These are phyloP conservation scores for Andrena cerasifolii DNA, from an alignment of 1,140 invertebrate species.

Conservation along the genomic window DNA sequence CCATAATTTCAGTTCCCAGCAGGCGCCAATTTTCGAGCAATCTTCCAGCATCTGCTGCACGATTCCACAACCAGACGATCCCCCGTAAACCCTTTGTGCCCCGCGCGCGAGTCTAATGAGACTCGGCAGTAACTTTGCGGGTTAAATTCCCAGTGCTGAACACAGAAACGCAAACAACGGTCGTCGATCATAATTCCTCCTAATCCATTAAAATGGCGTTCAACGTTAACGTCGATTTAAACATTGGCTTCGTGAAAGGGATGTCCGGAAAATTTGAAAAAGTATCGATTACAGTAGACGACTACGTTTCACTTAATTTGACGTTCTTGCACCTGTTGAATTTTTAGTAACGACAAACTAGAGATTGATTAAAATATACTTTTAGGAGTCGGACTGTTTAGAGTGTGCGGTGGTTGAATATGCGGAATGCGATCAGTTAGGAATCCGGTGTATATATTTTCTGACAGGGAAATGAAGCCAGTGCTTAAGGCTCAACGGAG, in stretches of 20 bases:
- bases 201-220: conserved; percentile 21
- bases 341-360: not conserved
- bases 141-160: conserved; percentile 7
- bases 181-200: not conserved
- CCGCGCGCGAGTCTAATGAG: not conserved
- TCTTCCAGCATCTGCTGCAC: not conserved
- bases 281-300: not conserved
- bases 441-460: no score
- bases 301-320: no score
- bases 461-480: no score
- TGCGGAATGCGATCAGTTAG: no score
- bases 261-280: not conserved
- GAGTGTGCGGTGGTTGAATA: no score
- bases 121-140: conserved; percentile 9
- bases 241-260: not conserved
- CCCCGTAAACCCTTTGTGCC: conserved; percentile 8
- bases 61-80: conserved; percentile 6
- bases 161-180: not conserved
- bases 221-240: not conserved
- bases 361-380: no score
- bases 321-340: no score
- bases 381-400: no score
- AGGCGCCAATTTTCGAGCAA: not conserved
- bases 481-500: no score
- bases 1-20: conserved; percentile 1